Evolutionary conservation across 2,888 invertebrate species (phyloP).

Genomic region (Elegia similella): DNA sequence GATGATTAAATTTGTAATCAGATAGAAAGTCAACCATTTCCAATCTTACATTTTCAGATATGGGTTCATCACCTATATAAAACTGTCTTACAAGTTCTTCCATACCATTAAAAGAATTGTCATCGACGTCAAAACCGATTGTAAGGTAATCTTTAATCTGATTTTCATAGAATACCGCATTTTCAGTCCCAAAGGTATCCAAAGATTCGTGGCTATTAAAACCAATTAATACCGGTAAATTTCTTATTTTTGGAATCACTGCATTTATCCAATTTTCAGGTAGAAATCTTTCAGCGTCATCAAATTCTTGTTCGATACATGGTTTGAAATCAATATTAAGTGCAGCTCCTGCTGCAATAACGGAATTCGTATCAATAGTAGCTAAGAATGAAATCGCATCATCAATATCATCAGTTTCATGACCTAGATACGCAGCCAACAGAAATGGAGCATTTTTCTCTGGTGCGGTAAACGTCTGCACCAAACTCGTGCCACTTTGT

Average conservation of each 20-base stretch:
- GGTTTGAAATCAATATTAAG: conserved; percentile 38
- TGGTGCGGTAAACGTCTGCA: conserved; percentile 36
- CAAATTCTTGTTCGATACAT: conserved; percentile 49
- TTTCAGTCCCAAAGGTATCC: conserved; percentile 23
- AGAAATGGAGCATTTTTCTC: conserved; percentile 37
- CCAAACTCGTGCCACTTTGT: conserved; percentile 47
- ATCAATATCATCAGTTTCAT: conserved; percentile 28
- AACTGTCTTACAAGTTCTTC: conserved; percentile 37
- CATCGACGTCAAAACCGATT: conserved; percentile 31
- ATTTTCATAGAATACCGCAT: conserved; percentile 31
- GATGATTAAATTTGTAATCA: conserved; percentile 47
- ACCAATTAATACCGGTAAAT: conserved; percentile 47
- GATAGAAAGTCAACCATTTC: conserved; percentile 45
- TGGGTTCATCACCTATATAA: conserved; percentile 47
- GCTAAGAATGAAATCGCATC: conserved; percentile 43
- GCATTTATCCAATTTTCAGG: conserved; percentile 40
- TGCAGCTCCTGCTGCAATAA: conserved; percentile 36
- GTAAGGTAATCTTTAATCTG: conserved; percentile 30
- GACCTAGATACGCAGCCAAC: conserved; percentile 43
- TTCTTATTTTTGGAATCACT: conserved; percentile 37
- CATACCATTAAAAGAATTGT: conserved; percentile 31
- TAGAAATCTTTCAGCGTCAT: conserved; percentile 44
- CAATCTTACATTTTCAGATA: conserved; percentile 28
- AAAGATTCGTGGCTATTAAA: conserved; percentile 47
- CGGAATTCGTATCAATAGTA: conserved; percentile 30